A percentile compares a stretch with the other conserved stretches of the same genome.
phyloP scores from a whole-genome alignment of 1,140 invertebrate species.

The Hirudo medicinalis region DNA sequence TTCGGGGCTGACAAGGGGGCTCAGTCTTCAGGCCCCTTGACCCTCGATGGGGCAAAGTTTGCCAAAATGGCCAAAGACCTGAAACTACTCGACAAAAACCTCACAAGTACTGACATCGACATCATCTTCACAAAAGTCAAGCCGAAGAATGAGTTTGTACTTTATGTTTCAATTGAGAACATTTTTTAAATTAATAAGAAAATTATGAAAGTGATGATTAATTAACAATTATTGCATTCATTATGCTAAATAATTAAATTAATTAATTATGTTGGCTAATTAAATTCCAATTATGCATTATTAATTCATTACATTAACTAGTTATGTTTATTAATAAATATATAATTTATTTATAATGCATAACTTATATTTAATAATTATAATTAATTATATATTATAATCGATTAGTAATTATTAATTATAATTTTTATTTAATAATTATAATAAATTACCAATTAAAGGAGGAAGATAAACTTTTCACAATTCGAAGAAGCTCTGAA shows the following conservation, averaged over 20 bases:
- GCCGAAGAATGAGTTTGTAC: conserved; percentile 22
- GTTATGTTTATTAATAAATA: too few species aligned
- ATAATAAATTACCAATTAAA: conserved; percentile 4
- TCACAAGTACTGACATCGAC: conserved; percentile 23
- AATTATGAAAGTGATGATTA: too few species aligned
- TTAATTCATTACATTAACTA: too few species aligned
- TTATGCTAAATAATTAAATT: too few species aligned
- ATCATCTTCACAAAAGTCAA: conserved; percentile 25
- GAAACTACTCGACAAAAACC: conserved; percentile 21
- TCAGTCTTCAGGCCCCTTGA: neutral
- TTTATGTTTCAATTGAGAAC: neutral
- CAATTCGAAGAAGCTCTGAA: conserved; percentile 24
- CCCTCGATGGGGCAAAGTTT: conserved; percentile 21
- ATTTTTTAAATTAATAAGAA: too few species aligned
- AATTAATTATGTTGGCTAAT: too few species aligned
- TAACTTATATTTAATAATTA: too few species aligned
- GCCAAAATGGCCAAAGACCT: conserved; percentile 21
- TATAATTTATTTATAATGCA: too few species aligned
- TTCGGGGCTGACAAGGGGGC: conserved; percentile 20
- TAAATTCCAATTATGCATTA: too few species aligned
- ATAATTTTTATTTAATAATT: neutral
- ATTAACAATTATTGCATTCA: too few species aligned
- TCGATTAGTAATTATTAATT: too few species aligned
- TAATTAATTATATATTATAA: too few species aligned
- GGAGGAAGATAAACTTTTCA: conserved; percentile 21